phyloP scores from a whole-genome alignment of 2,888 invertebrate genomes.

The Phasia obesa region DNA sequence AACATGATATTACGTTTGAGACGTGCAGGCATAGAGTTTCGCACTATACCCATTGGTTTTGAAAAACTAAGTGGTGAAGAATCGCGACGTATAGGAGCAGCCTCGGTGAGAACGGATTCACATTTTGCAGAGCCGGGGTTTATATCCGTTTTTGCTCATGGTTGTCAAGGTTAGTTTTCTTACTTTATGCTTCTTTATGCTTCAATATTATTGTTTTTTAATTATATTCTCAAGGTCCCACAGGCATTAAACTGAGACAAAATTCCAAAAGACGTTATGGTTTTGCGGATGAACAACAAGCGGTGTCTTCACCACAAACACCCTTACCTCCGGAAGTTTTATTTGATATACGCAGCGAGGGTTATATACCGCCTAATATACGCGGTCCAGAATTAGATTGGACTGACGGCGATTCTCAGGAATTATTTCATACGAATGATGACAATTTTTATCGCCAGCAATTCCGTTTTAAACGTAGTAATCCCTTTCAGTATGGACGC shows the following conservation, averaged over 20 bases:
- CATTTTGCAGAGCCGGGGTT: slow-evolving; percentile 93
- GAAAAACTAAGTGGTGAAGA: slow-evolving; percentile 75
- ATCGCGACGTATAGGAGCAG: slow-evolving; percentile 77
- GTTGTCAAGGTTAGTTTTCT: slow-evolving; percentile 85
- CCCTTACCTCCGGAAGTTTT: slow-evolving; percentile 53
- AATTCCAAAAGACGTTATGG: slow-evolving; percentile 80
- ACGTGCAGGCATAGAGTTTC: slow-evolving; percentile 90
- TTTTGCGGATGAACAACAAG: slow-evolving; percentile 71
- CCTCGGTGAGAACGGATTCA: slow-evolving; percentile 87
- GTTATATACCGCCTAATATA: slow-evolving; percentile 70
- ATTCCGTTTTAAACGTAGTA: slow-evolving; percentile 73
- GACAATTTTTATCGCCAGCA: slow-evolving; percentile 75
- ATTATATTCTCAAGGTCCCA: slow-evolving; percentile 69
- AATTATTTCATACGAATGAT: slow-evolving; percentile 62
- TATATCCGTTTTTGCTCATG: slow-evolving; percentile 92
- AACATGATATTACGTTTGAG: slow-evolving; percentile 90
- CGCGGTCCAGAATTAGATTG: slow-evolving; percentile 57
- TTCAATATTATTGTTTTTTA: neutral
- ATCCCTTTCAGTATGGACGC: slow-evolving; percentile 8
- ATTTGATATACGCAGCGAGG: slow-evolving; percentile 77
- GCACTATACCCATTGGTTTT: slow-evolving; percentile 85
- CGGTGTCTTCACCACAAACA: neutral
- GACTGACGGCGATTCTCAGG: slow-evolving; percentile 51
- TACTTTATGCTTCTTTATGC: neutral
- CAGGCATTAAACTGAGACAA: slow-evolving; percentile 78